phyloP scores from a whole-genome alignment of 2,797 vertebrate genomes.

The Furcifer pardalis region DNA sequence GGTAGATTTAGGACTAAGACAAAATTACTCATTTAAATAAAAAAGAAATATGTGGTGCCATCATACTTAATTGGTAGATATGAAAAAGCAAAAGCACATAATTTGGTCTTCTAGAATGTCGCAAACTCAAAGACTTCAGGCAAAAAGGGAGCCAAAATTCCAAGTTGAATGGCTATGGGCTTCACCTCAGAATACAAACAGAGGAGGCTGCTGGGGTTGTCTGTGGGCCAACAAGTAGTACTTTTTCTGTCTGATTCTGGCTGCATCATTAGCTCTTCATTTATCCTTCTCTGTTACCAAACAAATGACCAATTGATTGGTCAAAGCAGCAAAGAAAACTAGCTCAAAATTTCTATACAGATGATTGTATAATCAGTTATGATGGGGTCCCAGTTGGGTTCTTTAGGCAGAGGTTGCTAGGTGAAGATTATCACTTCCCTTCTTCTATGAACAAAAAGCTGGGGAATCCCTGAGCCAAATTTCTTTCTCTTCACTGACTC shows the following conservation, averaged over 20 bases:
- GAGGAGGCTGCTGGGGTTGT: neutral
- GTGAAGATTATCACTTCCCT: neutral
- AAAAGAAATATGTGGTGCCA: neutral
- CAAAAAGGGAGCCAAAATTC: neutral
- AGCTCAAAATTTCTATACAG: neutral
- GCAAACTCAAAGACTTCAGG: neutral
- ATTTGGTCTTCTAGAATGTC: neutral
- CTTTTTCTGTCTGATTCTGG: neutral
- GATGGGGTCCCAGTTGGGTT: neutral
- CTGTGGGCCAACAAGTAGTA: neutral
- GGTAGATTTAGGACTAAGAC: neutral
- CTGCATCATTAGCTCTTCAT: neutral
- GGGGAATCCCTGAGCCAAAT: neutral
- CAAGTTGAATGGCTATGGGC: neutral
- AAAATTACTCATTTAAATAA: neutral
- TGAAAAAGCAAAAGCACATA: neutral
- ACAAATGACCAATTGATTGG: slow-evolving; percentile 24
- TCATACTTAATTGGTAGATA: neutral
- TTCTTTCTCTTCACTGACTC: neutral
- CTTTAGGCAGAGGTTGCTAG: neutral
- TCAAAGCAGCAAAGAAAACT: neutral
- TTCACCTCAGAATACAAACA: neutral
- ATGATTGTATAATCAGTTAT: neutral
- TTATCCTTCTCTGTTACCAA: slow-evolving; percentile 2
- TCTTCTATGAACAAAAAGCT: neutral